These are phyloP conservation scores for Cheiracanthium punctorium DNA, from an alignment of 2,888 invertebrate species.

Conservation along the genomic window DNA sequence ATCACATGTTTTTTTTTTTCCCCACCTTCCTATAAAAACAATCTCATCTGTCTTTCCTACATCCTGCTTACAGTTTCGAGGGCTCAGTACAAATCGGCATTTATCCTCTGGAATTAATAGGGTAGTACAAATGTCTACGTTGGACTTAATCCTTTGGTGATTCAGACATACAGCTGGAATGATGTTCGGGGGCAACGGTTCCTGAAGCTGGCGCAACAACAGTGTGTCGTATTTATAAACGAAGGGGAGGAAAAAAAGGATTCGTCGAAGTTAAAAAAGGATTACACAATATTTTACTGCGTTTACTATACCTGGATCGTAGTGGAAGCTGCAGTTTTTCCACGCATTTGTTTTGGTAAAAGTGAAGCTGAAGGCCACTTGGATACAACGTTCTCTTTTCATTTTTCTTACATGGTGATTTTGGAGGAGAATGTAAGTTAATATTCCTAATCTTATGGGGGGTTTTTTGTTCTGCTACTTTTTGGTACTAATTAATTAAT, in stretches of 20 bases:
- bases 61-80: background rate
- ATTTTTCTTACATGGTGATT: background rate
- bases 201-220: background rate
- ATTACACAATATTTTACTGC: background rate
- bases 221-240: background rate
- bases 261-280: background rate
- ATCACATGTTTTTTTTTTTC: no score
- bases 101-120: background rate
- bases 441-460: no score
- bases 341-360: background rate
- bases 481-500: no score
- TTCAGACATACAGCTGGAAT: background rate
- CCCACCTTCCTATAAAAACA: background rate
- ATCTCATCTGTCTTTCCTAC: background rate
- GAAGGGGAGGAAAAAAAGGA: background rate
- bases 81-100: background rate
- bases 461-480: no score
- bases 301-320: background rate
- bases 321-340: background rate
- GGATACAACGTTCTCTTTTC: background rate
- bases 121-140: background rate
- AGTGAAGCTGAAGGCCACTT: background rate
- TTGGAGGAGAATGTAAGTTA: background rate
- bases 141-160: background rate
- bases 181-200: background rate